These are phyloP conservation scores for Eira barbara DNA, from an alignment of 2,113 vertebrate genomes.

Conservation along the genomic window DNA sequence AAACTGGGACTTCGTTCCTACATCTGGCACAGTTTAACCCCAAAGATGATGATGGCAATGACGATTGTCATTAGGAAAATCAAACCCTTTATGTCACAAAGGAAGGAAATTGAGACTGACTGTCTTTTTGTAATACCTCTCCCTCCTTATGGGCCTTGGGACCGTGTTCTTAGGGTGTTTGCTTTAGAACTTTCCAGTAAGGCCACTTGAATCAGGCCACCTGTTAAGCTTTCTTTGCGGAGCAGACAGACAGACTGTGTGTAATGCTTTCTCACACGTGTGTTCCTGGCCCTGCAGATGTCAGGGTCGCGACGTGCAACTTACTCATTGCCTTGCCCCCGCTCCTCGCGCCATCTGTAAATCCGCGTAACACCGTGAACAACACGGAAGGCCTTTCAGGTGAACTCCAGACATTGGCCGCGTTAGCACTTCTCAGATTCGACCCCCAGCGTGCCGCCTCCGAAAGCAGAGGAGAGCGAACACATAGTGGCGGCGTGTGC, in stretches of 20 bases:
- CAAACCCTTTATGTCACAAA: slow-evolving; percentile 51
- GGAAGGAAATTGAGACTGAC: slow-evolving; percentile 61
- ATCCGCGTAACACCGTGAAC: not conserved
- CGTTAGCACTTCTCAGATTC: not conserved
- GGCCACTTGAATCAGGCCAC: slow-evolving; percentile 59
- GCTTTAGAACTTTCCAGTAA: slow-evolving; percentile 69
- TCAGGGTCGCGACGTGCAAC: not conserved
- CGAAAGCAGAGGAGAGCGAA: not conserved
- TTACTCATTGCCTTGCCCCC: not conserved
- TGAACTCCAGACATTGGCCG: not conserved
- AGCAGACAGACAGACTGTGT: not conserved
- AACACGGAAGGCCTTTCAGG: not conserved
- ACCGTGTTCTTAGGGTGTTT: slow-evolving; percentile 65
- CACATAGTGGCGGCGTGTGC: not conserved
- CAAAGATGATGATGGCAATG: not conserved
- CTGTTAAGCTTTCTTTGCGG: not conserved
- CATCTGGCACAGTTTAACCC: slow-evolving; percentile 54
- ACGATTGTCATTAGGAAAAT: slow-evolving; percentile 62
- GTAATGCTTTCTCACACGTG: not conserved
- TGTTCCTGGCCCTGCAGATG: not conserved
- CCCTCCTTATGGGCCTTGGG: slow-evolving; percentile 49
- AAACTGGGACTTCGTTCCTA: slow-evolving; percentile 45
- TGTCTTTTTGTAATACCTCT: slow-evolving; percentile 58
- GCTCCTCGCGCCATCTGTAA: not conserved
- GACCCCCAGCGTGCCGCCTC: not conserved